Evolutionary conservation across 1,140 invertebrate species (phyloP).

Genomic region (Aphelenchoides avenae): DNA sequence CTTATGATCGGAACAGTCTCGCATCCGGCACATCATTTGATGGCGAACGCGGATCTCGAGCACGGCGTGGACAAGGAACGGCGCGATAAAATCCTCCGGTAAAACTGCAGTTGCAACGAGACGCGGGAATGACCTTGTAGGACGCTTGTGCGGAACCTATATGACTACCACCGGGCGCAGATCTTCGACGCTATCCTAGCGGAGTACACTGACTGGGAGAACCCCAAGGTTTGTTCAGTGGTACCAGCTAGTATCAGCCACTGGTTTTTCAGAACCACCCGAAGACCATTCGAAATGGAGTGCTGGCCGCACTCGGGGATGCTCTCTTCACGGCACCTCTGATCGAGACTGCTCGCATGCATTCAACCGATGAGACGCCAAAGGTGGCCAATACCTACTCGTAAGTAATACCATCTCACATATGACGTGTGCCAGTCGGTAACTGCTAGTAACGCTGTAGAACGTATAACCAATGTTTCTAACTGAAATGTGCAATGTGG

Average conservation of each 20-base stretch:
- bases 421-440: no score
- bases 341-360: conserved; percentile 79
- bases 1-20: conserved; percentile 87
- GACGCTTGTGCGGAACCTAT: conserved; percentile 79
- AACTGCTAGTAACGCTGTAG: no score
- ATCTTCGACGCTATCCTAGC: conserved; percentile 94
- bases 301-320: conserved; percentile 85
- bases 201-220: conserved; percentile 94
- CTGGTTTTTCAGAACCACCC: conserved; percentile 67
- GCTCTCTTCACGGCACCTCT: conserved; percentile 80
- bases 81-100: conserved; percentile 65
- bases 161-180: conserved; percentile 77
- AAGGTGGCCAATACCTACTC: conserved; percentile 32
- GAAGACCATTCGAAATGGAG: conserved; percentile 81
- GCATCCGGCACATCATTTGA: conserved; percentile 79
- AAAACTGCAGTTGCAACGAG: conserved; percentile 62
- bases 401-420: no score
- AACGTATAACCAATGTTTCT: no score
- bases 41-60: conserved; percentile 82
- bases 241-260: background rate
- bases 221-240: conserved; percentile 64
- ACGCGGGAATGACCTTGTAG: conserved; percentile 70
- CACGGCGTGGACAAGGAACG: conserved; percentile 81
- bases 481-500: no score
- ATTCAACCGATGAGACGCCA: conserved; percentile 66